Evolutionary conservation across 2,888 invertebrate species (phyloP).

Genomic region (Drosophila paracracens): DNA sequence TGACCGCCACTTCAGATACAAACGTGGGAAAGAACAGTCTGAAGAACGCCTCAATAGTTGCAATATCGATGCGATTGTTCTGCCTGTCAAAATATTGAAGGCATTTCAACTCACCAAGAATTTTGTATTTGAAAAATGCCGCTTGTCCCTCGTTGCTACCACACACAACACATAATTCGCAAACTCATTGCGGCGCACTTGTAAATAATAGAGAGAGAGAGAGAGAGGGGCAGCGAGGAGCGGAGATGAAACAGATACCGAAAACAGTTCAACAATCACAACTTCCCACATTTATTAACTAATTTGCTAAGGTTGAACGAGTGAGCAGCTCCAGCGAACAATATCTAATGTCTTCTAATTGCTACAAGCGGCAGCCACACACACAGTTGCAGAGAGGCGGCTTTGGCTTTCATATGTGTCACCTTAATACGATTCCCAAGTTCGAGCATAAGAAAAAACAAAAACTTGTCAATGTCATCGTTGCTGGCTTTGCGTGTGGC

Average conservation of each 20-base stretch:
- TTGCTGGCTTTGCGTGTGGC: constrained; percentile 68
- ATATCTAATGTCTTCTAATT: constrained; percentile 69
- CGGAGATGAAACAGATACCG: constrained; percentile 42
- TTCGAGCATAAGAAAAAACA: constrained; percentile 27
- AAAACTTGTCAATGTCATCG: constrained; percentile 69
- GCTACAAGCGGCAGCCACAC: constrained; percentile 55
- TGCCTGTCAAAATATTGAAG: constrained; percentile 74
- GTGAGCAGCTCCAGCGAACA: constrained; percentile 36
- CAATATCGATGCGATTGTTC: constrained; percentile 68
- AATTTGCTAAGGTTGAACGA: constrained; percentile 71
- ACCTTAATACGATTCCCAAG: constrained; percentile 70
- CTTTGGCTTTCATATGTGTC: constrained; percentile 58
- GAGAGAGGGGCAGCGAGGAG: constrained; percentile 1
- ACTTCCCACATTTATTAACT: constrained; percentile 82
- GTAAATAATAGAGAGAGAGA: constrained; percentile 18
- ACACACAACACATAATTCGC: constrained; percentile 57
- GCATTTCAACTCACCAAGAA: constrained; percentile 26
- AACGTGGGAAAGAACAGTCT: constrained; percentile 54
- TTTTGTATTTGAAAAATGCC: constrained; percentile 41
- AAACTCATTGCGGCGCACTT: constrained; percentile 67
- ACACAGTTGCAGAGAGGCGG: constrained; percentile 26
- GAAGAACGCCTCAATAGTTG: constrained; percentile 37
- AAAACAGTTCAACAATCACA: constrained; percentile 53
- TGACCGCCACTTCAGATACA: constrained; percentile 33
- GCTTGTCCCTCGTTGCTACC: constrained; percentile 26